Percentiles rank a stretch among this genome's conserved stretches.
Conservation (phyloP, 2,113 vertebrate genomes). For the Oreamnos americanus region DNA sequence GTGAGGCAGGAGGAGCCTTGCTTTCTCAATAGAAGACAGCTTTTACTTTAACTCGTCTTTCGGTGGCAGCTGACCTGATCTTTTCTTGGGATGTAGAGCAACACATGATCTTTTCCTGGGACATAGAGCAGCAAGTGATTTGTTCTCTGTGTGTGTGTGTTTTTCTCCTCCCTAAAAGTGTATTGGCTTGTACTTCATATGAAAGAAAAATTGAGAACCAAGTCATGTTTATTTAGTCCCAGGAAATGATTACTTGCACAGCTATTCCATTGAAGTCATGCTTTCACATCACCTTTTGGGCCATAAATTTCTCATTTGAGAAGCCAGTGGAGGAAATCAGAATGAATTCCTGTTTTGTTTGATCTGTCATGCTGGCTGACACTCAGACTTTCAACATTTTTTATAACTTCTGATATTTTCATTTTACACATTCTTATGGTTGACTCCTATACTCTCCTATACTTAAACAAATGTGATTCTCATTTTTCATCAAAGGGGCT, state of each 20-base stretch:
- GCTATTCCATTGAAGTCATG: neutral
- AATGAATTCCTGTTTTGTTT: neutral
- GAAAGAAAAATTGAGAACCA: neutral
- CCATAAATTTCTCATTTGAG: neutral
- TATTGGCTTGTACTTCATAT: neutral
- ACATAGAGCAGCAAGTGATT: neutral
- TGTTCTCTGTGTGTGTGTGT: neutral
- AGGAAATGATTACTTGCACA: neutral
- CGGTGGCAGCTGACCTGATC: neutral
- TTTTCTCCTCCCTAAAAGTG: neutral
- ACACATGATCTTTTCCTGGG: neutral
- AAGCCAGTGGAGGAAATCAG: neutral
- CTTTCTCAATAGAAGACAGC: too few species aligned
- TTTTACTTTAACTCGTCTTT: neutral
- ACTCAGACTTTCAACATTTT: neutral
- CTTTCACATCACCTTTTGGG: neutral
- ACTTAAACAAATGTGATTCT: neutral
- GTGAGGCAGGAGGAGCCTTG: neutral
- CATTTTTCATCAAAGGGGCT: neutral
- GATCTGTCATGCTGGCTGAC: neutral
- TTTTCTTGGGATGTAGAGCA: neutral
- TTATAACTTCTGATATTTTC: neutral
- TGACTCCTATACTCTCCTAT: neutral
- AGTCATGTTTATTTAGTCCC: neutral
- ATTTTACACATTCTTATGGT: neutral